Base-by-base conservation (phyloP, 2,888 invertebrate species). In the Pegoplata infirma region DNA sequence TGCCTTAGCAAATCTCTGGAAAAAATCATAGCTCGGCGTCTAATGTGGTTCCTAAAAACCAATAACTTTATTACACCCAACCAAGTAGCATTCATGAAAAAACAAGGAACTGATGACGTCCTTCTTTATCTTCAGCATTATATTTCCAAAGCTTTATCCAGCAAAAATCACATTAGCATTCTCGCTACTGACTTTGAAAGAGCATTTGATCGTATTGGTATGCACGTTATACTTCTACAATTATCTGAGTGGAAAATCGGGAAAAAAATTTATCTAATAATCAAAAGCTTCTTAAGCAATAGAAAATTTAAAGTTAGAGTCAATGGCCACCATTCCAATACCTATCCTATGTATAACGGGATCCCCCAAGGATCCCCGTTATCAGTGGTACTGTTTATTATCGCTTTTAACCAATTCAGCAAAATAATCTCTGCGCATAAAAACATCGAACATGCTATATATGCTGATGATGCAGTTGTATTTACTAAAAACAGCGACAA, bases 141-240 rank as follows among this genome's bases (percentile, higher is more conserved):
- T 19, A 28, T 51, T 17, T 51, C 16, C 16, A 36, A 17, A 19
- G 23, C 49, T 12, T 19, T 66, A 19, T 51, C 36, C n/a, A 16
- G 5, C n/a, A 64, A 64, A 49, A 17, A 23, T 12, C 36, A 66
- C 32, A 53, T 32, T 16, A 19, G 32, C 12, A 53, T 53, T 16
- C 12, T 55, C 32, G 32, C 53, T n/a, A 53, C 40, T 2, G 66
- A 55, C 44, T 61, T 61, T 21, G 46, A 63, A 46, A 63, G 46
- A 63, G 28, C 61, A 5, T 63, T 63, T 14, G 61, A 63, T 46
- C 16, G 58, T 8, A 12, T 58, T 12, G 58, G 58, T 7, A 7
- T 40, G n/a, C 40, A 58, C n/a, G 17, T 36, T 5, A 14, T 63
- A 5, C 47, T 63, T 10, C 19, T 21, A 3, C 61, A 61, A 59